Evolutionary conservation across 2,113 vertebrate genomes (phyloP).

Genomic region (Corydoras maculifer): DNA sequence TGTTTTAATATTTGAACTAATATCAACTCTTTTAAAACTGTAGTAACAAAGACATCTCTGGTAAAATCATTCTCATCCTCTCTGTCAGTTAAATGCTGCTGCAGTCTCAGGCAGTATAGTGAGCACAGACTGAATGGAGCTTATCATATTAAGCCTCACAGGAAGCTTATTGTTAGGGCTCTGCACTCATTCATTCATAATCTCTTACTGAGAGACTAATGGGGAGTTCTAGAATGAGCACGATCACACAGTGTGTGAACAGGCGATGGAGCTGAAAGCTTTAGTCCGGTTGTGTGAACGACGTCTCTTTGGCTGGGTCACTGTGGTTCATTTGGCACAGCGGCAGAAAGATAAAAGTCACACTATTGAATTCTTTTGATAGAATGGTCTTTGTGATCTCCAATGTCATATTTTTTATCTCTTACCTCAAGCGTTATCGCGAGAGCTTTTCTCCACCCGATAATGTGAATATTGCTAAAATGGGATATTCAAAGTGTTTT

Average conservation of each 20-base stretch:
- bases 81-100: not conserved
- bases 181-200: conserved; percentile 29
- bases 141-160: conserved; percentile 6
- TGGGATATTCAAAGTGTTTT: not conserved
- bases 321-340: not conserved
- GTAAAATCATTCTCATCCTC: not conserved
- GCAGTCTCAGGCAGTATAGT: not conserved
- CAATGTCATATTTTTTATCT: not conserved
- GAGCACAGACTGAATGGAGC: conserved; percentile 5
- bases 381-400: conserved; percentile 11
- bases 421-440: not conserved
- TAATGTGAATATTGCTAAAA: not conserved
- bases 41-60: not conserved
- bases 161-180: conserved; percentile 17
- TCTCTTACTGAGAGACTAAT: conserved; percentile 28
- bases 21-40: conserved; percentile 2
- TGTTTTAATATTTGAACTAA: not conserved
- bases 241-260: conserved; percentile 3
- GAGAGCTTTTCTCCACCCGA: conserved; percentile 6
- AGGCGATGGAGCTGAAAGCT: conserved; percentile 5
- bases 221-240: not conserved
- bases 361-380: not conserved
- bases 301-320: conserved; percentile 5
- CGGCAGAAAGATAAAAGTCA: not conserved
- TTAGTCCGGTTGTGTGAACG: not conserved